Conservation (phyloP, 2,797 vertebrate genomes). For the Danionella dracula region DNA sequence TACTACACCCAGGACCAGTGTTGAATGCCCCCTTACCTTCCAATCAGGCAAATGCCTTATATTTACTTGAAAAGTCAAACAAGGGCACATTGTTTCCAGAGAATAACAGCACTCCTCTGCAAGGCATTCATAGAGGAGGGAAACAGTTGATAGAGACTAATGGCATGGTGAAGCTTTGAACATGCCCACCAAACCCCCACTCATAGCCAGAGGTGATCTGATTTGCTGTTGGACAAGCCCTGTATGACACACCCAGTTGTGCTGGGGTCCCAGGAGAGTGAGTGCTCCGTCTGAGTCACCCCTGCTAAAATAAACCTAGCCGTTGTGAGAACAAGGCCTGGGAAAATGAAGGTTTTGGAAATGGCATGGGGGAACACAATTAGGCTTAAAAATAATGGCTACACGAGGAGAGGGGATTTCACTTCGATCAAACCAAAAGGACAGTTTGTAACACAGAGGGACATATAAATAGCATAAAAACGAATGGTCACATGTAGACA, state of each 20-base stretch:
- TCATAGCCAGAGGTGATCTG: conserved; percentile 18
- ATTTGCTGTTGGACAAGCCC: conserved; percentile 35
- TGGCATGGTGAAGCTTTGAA: conserved; percentile 16
- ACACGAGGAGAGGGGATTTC: too few species aligned
- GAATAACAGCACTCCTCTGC: conserved; percentile 41
- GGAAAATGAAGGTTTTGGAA: conserved; percentile 66
- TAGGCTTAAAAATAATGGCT: conserved; percentile 23
- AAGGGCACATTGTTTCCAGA: conserved; percentile 51
- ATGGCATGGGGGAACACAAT: conserved; percentile 48
- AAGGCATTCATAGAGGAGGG: conserved; percentile 33
- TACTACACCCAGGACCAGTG: conserved; percentile 27
- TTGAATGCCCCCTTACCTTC: conserved; percentile 40
- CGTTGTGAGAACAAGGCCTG: conserved; percentile 79
- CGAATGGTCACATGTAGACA: too few species aligned
- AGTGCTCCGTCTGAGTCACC: conserved; percentile 68
- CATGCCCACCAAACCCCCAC: conserved; percentile 23
- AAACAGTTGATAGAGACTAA: conserved; percentile 41
- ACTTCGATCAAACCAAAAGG: too few species aligned
- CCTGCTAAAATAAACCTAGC: conserved; percentile 73
- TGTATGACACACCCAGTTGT: conserved; percentile 38
- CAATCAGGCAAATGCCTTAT: conserved; percentile 54
- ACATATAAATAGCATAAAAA: too few species aligned
- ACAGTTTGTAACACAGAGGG: too few species aligned
- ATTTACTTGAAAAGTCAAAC: conserved; percentile 61
- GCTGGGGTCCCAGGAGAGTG: conserved; percentile 62